Conservation (phyloP, 2,797 vertebrate species). For the Onychomys arenicola region DNA sequence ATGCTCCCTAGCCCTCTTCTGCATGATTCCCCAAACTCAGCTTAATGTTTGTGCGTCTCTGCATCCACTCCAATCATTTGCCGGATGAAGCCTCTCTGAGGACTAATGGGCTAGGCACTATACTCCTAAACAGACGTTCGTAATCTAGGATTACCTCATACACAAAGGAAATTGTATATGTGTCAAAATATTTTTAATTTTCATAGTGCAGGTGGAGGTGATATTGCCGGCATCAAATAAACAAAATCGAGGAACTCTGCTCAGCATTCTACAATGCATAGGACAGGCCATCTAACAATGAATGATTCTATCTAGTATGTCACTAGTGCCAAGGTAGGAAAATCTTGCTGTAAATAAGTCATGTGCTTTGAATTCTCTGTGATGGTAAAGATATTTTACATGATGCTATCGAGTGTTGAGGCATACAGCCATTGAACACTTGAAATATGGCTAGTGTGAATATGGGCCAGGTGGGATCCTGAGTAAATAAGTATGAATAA, state of each 20-base stretch:
- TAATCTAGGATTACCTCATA: background rate
- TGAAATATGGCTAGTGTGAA: slow-evolving; percentile 9
- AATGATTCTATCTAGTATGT: background rate
- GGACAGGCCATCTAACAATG: background rate
- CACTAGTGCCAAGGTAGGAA: background rate
- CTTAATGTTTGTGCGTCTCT: background rate
- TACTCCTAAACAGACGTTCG: background rate
- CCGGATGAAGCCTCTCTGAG: background rate
- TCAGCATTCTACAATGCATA: background rate
- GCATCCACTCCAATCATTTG: background rate
- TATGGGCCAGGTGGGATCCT: background rate
- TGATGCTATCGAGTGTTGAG: background rate
- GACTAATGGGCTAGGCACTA: background rate
- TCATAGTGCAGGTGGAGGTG: background rate
- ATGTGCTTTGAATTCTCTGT: slow-evolving; percentile 21
- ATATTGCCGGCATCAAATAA: background rate
- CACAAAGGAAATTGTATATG: background rate
- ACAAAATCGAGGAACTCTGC: background rate
- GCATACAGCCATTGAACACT: background rate
- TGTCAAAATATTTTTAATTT: slow-evolving; percentile 4
- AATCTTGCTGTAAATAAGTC: background rate
- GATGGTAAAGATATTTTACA: slow-evolving; percentile 24
- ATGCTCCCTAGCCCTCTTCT: background rate
- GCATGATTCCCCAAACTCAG: background rate
- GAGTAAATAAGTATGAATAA: slow-evolving; percentile 39